A percentile compares a stretch with the other conserved stretches of the same genome.
Evolutionary conservation across 2,113 vertebrate species (phyloP).

Genomic region (Phrynosoma platyrhinos): DNA sequence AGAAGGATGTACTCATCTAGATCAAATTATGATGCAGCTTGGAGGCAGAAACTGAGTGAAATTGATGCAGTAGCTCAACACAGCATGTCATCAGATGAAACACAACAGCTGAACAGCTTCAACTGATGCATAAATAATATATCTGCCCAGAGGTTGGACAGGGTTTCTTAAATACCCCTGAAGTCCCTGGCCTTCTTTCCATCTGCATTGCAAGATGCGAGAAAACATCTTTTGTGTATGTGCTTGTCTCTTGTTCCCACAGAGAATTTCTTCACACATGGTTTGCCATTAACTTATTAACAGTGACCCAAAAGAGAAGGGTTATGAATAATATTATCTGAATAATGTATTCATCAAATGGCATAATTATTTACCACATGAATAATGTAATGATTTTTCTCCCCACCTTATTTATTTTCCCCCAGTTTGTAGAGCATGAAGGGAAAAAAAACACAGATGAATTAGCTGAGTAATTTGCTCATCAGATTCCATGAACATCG

Average conservation of each 20-base stretch:
- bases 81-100: not conserved
- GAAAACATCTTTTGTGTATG: not conserved
- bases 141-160: not conserved
- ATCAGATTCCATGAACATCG: not conserved
- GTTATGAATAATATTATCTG: conserved; percentile 9
- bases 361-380: not conserved
- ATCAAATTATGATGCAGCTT: not conserved
- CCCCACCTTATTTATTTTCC: not conserved
- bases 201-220: not conserved
- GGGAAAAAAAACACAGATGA: not conserved
- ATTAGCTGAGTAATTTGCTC: conserved; percentile 26
- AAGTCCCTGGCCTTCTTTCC: not conserved
- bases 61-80: not conserved
- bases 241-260: not conserved
- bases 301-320: conserved; percentile 6
- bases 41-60: not conserved
- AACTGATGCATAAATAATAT: conserved; percentile 15
- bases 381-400: conserved; percentile 7
- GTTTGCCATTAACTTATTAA: not conserved
- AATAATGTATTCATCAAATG: conserved; percentile 22
- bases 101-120: not conserved
- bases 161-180: not conserved
- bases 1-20: not conserved
- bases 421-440: not conserved
- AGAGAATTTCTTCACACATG: not conserved